A percentile compares a stretch with the other conserved stretches of the same genome.
phyloP scores from a whole-genome alignment of 2,888 invertebrate genomes.

The Stratiomys singularior region DNA sequence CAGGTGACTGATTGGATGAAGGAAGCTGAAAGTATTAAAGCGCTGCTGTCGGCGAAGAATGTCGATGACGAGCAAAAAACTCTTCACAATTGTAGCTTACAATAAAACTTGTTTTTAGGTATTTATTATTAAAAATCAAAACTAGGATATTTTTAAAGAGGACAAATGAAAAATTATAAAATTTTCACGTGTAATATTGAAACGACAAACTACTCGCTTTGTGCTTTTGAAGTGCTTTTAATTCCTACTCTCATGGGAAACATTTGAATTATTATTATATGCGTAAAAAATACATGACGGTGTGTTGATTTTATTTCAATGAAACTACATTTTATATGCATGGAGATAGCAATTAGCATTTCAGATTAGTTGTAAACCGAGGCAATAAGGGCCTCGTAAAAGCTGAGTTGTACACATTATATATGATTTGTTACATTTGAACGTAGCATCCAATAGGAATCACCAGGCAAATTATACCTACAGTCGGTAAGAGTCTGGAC shows the following conservation, averaged over 20 bases:
- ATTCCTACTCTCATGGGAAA: background rate
- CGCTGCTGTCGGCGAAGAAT: conserved; percentile 64
- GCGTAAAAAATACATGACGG: background rate
- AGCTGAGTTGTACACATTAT: no score
- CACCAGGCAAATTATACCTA: no score
- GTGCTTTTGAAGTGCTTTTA: conserved; percentile 16
- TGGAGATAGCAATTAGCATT: no score
- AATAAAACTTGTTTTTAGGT: conserved; percentile 16
- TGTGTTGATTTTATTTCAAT: background rate
- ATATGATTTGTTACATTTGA: no score
- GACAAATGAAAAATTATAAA: background rate
- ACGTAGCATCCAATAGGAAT: no score
- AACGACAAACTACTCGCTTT: background rate
- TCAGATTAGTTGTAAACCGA: no score
- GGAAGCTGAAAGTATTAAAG: conserved; percentile 70
- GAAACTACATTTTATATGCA: no score
- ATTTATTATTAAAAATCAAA: background rate
- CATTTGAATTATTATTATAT: background rate
- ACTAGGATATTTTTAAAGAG: conserved; percentile 1
- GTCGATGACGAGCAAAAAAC: conserved; percentile 41
- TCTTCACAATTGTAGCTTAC: conserved; percentile 38
- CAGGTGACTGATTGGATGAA: conserved; percentile 70
- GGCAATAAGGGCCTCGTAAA: no score
- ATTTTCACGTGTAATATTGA: conserved; percentile 3
- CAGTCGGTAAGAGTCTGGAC: no score